Evolutionary conservation across 2,113 vertebrate species (phyloP).

Genomic region (Melanotaenia duboulayi): DNA sequence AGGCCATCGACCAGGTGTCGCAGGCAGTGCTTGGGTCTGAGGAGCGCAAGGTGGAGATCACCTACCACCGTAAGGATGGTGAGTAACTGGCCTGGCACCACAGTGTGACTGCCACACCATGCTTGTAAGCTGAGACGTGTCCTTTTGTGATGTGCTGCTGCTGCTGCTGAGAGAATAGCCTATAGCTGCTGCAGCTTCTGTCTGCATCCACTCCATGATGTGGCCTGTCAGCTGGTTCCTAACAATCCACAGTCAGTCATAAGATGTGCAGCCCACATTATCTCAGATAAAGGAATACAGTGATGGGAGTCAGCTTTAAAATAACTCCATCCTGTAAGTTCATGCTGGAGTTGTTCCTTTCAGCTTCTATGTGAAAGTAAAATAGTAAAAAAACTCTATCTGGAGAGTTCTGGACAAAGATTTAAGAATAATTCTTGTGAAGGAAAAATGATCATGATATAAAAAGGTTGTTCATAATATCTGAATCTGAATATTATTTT

Average conservation of each 20-base stretch:
- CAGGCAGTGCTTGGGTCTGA: constrained; percentile 95
- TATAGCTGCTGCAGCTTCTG: constrained; percentile 19
- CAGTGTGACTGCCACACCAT: constrained; percentile 6
- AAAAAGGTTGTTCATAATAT: no score
- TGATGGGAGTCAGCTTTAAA: constrained; percentile 6
- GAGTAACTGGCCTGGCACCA: constrained; percentile 69
- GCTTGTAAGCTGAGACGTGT: constrained; percentile 6
- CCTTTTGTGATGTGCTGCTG: constrained; percentile 10
- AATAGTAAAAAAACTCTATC: neutral
- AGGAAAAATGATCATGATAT: no score
- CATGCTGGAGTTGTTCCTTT: neutral
- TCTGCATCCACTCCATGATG: constrained; percentile 25
- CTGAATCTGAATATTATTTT: no score
- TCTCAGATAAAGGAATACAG: constrained; percentile 9
- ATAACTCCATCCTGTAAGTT: constrained; percentile 2
- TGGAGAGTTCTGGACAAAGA: no score
- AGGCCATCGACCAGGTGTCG: constrained; percentile 91
- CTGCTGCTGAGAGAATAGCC: constrained; percentile 13
- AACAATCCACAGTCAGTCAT: constrained; percentile 40
- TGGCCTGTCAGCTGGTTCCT: constrained; percentile 32
- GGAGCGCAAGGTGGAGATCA: constrained; percentile 96
- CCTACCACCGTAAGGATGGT: constrained; percentile 98
- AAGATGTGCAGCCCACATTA: constrained; percentile 21
- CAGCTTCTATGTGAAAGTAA: constrained; percentile 4
- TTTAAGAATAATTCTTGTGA: no score